These are phyloP conservation scores for Crenichthys baileyi DNA, from an alignment of 2,797 vertebrate genomes.

Conservation along the genomic window DNA sequence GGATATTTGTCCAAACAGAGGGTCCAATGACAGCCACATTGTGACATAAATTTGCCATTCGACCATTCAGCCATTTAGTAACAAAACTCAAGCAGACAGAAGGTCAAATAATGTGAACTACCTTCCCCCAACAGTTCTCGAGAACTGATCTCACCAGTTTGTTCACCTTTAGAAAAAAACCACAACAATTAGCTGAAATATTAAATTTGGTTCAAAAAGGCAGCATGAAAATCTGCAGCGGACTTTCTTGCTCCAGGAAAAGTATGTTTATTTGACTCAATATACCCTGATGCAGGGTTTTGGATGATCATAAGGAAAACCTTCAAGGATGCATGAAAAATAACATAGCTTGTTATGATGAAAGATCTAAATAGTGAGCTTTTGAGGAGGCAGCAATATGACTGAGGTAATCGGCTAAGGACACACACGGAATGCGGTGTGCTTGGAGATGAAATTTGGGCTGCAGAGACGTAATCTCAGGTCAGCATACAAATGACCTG, in stretches of 20 bases:
- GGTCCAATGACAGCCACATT: background rate
- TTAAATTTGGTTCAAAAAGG: background rate
- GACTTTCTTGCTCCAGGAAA: background rate
- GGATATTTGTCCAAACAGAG: slow-evolving; percentile 9
- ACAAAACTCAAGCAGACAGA: background rate
- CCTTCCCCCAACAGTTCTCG: background rate
- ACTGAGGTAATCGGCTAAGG: too few species aligned
- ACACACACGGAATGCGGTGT: too few species aligned
- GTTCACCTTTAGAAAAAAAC: background rate
- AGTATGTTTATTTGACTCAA: background rate
- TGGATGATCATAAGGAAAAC: too few species aligned
- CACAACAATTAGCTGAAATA: background rate
- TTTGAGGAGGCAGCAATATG: too few species aligned
- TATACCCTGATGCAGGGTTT: background rate
- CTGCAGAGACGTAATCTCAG: too few species aligned
- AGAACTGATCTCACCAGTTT: background rate
- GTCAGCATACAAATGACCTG: too few species aligned
- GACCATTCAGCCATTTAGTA: slow-evolving; percentile 2
- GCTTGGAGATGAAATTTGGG: too few species aligned
- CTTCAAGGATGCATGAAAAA: background rate
- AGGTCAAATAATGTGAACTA: background rate
- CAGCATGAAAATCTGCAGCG: background rate
- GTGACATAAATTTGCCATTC: background rate
- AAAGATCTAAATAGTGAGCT: too few species aligned
- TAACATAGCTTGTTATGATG: background rate